Percentiles rank a stretch among this genome's conserved stretches.
phyloP scores from a whole-genome alignment of 2,113 vertebrate genomes.

The Paracanthobrama guichenoti region DNA sequence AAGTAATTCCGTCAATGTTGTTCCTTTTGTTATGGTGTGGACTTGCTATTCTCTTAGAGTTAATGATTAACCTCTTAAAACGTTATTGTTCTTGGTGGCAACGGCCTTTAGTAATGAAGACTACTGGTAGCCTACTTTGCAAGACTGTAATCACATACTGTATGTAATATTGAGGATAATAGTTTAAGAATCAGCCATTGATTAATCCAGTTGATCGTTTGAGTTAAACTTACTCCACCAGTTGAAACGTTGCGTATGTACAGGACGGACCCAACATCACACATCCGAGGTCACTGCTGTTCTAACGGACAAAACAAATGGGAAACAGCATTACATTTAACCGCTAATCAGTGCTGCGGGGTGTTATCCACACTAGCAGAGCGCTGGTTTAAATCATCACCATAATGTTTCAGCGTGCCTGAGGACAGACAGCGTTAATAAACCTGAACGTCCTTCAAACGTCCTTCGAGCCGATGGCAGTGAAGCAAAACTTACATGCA shows the following conservation, averaged over 20 bases:
- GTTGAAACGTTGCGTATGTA: constrained; percentile 90
- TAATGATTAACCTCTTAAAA: no score
- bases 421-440: not conserved
- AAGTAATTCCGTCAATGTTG: no score
- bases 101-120: no score
- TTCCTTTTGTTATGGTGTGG: no score
- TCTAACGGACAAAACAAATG: constrained; percentile 66
- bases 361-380: no score
- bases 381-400: not conserved
- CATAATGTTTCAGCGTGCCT: not conserved
- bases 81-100: no score
- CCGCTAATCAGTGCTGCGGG: not conserved
- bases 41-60: no score
- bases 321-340: not conserved
- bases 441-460: not conserved
- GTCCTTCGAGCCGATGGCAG: not conserved
- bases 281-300: constrained; percentile 74
- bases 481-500: constrained; percentile 76
- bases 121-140: no score
- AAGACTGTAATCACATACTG: no score
- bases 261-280: constrained; percentile 89
- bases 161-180: not conserved
- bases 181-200: not conserved
- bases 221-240: constrained; percentile 87
- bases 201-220: no score